Evolutionary conservation across 2,888 invertebrate species (phyloP).

Genomic region (Neocrepidodera transversa): DNA sequence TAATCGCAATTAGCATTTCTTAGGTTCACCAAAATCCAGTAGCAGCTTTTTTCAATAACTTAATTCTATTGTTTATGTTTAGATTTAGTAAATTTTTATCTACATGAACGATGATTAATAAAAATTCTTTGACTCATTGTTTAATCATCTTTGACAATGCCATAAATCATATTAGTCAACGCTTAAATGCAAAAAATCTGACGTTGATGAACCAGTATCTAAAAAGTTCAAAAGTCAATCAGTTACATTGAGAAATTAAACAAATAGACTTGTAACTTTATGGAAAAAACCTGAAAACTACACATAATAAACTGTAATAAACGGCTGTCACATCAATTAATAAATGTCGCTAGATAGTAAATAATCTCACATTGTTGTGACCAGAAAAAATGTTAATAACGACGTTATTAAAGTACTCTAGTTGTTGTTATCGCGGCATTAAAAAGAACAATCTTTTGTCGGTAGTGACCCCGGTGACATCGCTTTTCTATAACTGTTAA

Average conservation of each 20-base stretch:
- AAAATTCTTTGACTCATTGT: too few relatives aligned
- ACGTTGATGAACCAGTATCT: neutral
- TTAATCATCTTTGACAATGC: too few relatives aligned
- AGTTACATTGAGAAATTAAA: neutral
- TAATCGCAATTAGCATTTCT: too few relatives aligned
- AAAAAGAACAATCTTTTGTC: constrained; percentile 36
- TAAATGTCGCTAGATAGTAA: constrained; percentile 30
- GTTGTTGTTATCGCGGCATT: constrained; percentile 20
- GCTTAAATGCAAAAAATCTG: too few relatives aligned
- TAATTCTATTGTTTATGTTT: too few relatives aligned
- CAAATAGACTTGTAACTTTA: neutral
- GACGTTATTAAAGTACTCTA: constrained; percentile 31
- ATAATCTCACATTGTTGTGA: constrained; percentile 26
- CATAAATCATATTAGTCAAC: too few relatives aligned
- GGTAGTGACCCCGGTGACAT: constrained; percentile 27
- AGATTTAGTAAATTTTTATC: too few relatives aligned
- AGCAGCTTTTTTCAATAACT: too few relatives aligned
- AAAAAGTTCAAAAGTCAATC: neutral
- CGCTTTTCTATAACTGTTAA: constrained; percentile 18
- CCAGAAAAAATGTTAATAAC: constrained; percentile 28
- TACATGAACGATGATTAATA: too few relatives aligned
- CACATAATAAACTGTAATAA: constrained; percentile 7
- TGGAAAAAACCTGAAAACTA: neutral
- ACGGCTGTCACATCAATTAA: constrained; percentile 31
- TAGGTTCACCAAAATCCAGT: too few relatives aligned